Conservation (phyloP, 2,797 vertebrate genomes). For the Denticeps clupeoides region DNA sequence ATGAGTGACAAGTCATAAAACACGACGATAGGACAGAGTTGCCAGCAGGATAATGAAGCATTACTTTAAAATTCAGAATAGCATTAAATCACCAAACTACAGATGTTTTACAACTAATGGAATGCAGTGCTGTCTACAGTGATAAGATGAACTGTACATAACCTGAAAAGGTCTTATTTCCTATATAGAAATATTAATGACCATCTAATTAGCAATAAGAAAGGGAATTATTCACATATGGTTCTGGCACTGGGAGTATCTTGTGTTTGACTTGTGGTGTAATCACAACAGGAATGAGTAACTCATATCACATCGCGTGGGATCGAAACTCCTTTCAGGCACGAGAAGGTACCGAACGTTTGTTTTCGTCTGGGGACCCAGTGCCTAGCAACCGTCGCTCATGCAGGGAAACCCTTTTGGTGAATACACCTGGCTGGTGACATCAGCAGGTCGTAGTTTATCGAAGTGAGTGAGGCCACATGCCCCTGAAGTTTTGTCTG, state of each 20-base stretch:
- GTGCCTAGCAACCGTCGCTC: conserved; percentile 24
- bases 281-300: conserved; percentile 3
- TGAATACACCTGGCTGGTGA: conserved; percentile 25
- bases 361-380: conserved; percentile 21
- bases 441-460: conserved; percentile 18
- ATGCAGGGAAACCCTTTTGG: conserved; percentile 30
- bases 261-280: conserved; percentile 14
- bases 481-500: too few species aligned
- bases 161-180: too few species aligned
- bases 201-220: conserved; percentile 24
- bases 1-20: too few species aligned
- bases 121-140: too few species aligned
- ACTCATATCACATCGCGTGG: conserved; percentile 2
- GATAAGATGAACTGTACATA: too few species aligned
- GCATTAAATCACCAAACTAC: too few species aligned
- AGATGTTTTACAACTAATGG: too few species aligned
- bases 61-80: too few species aligned
- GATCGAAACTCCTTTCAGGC: conserved; percentile 3
- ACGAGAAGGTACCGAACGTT: conserved; percentile 20
- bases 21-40: too few species aligned
- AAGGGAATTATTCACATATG: background rate
- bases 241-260: background rate
- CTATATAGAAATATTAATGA: too few species aligned
- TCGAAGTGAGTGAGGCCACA: too few species aligned
- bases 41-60: too few species aligned